A percentile compares a stretch with the other conserved stretches of the same genome.
Evolutionary conservation across 2,888 invertebrate genomes (phyloP).

Genomic region (Orthosia gracilis): DNA sequence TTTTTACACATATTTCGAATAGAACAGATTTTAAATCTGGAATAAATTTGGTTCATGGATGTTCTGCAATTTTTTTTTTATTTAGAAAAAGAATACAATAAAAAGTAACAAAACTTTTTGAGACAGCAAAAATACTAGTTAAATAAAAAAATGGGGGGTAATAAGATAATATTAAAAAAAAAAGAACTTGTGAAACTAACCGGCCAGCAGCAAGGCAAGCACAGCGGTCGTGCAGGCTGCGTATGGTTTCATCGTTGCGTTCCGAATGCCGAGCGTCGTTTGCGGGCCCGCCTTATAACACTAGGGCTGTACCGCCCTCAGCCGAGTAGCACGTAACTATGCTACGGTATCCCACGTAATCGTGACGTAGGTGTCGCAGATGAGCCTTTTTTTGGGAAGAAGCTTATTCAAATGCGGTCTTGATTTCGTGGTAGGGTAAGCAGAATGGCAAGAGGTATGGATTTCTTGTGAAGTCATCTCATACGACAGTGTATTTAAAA

Average conservation of each 20-base stretch:
- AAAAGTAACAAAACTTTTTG: slow-evolving; percentile 1
- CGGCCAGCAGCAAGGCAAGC: slow-evolving; percentile 82
- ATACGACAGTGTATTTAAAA: background rate
- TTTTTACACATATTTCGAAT: background rate
- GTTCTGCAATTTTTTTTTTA: background rate
- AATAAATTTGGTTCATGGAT: background rate
- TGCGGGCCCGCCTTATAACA: slow-evolving; percentile 80
- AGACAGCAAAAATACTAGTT: background rate
- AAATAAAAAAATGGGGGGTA: background rate
- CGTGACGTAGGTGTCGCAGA: slow-evolving; percentile 45
- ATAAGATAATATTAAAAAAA: slow-evolving; percentile 45
- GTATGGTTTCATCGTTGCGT: slow-evolving; percentile 80
- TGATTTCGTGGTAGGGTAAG: slow-evolving; percentile 31
- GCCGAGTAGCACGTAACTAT: slow-evolving; percentile 66
- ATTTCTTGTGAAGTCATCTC: background rate
- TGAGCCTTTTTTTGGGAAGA: slow-evolving; percentile 34
- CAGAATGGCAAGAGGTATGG: background rate
- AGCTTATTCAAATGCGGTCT: slow-evolving; percentile 19
- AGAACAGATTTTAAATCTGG: background rate
- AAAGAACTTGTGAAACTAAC: slow-evolving; percentile 74
- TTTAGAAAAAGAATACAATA: background rate
- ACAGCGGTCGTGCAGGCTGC: slow-evolving; percentile 77
- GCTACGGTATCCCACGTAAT: slow-evolving; percentile 41
- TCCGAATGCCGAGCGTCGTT: slow-evolving; percentile 78
- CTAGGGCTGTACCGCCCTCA: slow-evolving; percentile 77